Evolutionary conservation across 2,797 vertebrate species (phyloP).

Genomic region (Triplophysa bombifrons): DNA sequence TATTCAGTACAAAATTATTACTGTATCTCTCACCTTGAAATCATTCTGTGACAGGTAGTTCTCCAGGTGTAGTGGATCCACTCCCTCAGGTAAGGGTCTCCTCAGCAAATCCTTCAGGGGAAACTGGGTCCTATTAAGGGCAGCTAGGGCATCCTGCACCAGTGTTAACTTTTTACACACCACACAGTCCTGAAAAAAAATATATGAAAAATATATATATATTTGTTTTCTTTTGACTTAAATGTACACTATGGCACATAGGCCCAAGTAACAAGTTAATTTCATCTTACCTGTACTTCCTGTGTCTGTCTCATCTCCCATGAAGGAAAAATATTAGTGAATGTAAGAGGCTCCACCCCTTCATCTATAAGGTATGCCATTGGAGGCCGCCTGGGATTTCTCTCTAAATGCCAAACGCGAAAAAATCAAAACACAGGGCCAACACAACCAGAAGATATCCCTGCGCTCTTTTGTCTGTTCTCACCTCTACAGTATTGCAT

Average conservation of each 20-base stretch:
- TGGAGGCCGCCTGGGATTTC: constrained; percentile 76
- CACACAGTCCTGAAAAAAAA: constrained; percentile 5
- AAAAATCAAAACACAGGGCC: not conserved
- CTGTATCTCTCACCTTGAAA: constrained; percentile 72
- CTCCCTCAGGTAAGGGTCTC: constrained; percentile 74
- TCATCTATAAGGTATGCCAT: constrained; percentile 77
- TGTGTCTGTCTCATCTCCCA: constrained; percentile 72
- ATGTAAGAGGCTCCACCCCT: constrained; percentile 79
- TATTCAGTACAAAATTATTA: not conserved
- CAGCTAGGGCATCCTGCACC: constrained; percentile 79
- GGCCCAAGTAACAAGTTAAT: too few relatives aligned
- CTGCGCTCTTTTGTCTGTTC: not conserved
- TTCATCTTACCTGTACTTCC: constrained; percentile 65
- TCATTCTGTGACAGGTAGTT: constrained; percentile 77
- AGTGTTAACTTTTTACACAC: constrained; percentile 74
- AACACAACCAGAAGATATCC: not conserved
- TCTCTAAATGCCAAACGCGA: constrained; percentile 64
- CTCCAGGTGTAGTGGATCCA: constrained; percentile 76
- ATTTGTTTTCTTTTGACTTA: not conserved
- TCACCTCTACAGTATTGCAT: constrained; percentile 81
- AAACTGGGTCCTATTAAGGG: constrained; percentile 74
- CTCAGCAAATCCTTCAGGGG: constrained; percentile 73
- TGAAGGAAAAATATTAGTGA: constrained; percentile 81
- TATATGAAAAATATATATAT: not conserved
- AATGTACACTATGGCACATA: not conserved